phyloP scores from a whole-genome alignment of 2,797 vertebrate genomes.

The Lepilemur ruficaudatus region DNA sequence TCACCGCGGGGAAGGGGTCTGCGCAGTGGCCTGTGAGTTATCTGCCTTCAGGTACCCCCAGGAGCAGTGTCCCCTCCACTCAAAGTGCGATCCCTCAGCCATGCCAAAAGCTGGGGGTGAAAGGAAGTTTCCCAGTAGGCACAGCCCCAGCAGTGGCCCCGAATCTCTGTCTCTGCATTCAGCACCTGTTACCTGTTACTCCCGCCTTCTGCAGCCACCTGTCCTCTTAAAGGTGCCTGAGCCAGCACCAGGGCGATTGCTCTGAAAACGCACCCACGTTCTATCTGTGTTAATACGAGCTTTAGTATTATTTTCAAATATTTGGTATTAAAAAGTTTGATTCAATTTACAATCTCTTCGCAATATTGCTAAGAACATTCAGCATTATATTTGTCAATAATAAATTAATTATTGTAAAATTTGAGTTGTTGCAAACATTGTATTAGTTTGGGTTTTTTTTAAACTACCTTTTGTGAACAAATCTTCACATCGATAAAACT shows the following conservation, averaged over 20 bases:
- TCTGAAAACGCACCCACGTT: background rate
- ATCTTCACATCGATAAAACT: background rate
- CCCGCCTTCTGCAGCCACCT: background rate
- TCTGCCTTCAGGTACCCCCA: background rate
- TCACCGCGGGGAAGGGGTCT: background rate
- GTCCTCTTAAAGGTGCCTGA: background rate
- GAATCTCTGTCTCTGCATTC: background rate
- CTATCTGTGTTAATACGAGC: too few relatives aligned
- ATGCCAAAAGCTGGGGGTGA: too few relatives aligned
- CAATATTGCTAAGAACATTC: background rate
- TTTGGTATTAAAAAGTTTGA: background rate
- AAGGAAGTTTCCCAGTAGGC: accelerated
- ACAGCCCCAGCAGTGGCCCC: background rate
- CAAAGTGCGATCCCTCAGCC: accelerated
- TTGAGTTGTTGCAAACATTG: background rate
- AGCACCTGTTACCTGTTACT: accelerated
- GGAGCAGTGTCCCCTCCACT: accelerated
- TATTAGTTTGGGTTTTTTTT: background rate
- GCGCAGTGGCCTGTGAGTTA: accelerated
- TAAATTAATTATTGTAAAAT: background rate
- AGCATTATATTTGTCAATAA: background rate
- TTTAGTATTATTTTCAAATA: background rate
- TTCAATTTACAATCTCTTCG: background rate
- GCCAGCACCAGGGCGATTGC: accelerated
- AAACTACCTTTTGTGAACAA: background rate